Evolutionary conservation across 1,140 invertebrate genomes (phyloP), one percentile per base, ranked within the genome.

Genomic region (Mya arenaria): DNA sequence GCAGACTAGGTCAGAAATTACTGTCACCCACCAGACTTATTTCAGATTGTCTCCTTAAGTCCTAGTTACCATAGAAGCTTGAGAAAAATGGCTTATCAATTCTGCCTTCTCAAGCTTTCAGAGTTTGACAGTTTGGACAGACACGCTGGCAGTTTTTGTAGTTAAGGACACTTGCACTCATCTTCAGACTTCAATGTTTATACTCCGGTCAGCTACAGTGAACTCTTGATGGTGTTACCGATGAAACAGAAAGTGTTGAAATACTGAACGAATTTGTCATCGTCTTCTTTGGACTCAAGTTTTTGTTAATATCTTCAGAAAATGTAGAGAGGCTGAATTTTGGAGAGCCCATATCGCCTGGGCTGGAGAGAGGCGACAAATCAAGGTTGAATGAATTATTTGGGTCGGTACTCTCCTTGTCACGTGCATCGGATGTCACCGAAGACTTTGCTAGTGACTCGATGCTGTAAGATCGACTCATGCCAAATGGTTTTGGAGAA

Each of bases 361-460:
- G 77, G 52, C 77, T 80, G 30, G 77, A 80, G 23, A 80, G 32
- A 17, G 77, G 77, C 8, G 77, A 80, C 10, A 80, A 39, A 1
- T 52, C 48, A 25, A 69, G 71, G 32, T 80, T 66, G 34, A 80
- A 69, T 1, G 77, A 80, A 36, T 36, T 66, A 37, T 80, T 80
- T 41, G 58, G 77, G n/a, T 80, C 77, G 0, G 15, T 30, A 25
- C 15, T 17, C n/a, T 80, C 77, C 41, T 34, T 68, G 65, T 63
- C 44, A 44, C 36, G 44, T 5, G 32, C 5, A 58, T 80, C 77
- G 44, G 77, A 80, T 44, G 34, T 80, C 1, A 80, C 77, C 13
- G 77, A 80, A 32, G 77, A 80, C 71, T 71, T 80, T 4, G 77
- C 77, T 10, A 80, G 66, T 13, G 77, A 80, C 32, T 80, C 77